Percentiles rank a stretch among this genome's conserved stretches.
Conservation (phyloP, 1,140 invertebrate genomes). For the Bombus sylvicola region DNA sequence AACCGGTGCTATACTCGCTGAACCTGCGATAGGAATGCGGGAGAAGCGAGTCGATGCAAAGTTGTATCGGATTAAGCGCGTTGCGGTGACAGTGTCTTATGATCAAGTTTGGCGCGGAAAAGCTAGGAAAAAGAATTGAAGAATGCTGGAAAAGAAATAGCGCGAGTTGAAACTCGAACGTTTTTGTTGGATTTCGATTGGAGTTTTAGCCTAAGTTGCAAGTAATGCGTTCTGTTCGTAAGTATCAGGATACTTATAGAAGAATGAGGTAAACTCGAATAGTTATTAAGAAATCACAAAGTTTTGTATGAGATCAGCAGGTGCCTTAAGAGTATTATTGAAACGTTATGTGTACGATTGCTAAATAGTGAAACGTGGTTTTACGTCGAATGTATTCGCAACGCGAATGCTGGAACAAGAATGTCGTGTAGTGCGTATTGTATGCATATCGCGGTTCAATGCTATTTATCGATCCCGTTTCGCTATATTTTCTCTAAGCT, state of each 20-base stretch:
- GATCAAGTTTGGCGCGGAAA: no score
- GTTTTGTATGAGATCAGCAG: neutral
- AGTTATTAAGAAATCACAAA: neutral
- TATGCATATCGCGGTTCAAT: constrained; percentile 15
- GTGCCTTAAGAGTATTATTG: neutral
- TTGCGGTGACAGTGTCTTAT: neutral
- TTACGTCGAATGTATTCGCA: neutral
- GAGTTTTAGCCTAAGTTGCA: no score
- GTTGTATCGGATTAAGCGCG: neutral
- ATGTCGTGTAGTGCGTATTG: constrained; percentile 9
- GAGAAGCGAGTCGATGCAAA: neutral
- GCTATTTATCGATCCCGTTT: constrained; percentile 4
- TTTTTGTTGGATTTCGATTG: neutral
- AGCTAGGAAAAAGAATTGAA: neutral
- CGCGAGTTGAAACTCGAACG: neutral
- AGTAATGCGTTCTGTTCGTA: no score
- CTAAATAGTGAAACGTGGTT: constrained; percentile 1
- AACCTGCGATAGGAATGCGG: constrained; percentile 4
- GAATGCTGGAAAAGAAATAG: no score
- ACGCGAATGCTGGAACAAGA: neutral
- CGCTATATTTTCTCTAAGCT: neutral
- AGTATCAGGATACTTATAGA: neutral
- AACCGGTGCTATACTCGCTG: constrained; percentile 18
- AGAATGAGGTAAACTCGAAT: neutral
- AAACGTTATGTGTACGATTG: neutral